Evolutionary conservation across 2,888 invertebrate species (phyloP).

Genomic region (Mimumesa dahlbomi): DNA sequence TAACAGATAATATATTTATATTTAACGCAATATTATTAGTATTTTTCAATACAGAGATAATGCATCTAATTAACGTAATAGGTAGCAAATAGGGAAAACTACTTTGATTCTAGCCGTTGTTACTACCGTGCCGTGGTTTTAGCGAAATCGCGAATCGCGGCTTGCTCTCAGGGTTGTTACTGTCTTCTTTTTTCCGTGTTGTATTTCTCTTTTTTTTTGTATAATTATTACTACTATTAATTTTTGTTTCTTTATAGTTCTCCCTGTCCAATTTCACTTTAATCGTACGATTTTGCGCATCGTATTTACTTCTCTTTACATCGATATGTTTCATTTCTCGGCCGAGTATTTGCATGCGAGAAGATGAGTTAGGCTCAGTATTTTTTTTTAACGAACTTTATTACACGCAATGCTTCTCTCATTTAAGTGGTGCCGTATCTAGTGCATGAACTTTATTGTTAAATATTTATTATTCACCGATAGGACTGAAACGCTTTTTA

Average conservation of each 20-base stretch:
- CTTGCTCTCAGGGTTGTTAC: conserved; percentile 76
- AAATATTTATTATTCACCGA: conserved; percentile 34
- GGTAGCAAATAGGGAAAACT: conserved; percentile 72
- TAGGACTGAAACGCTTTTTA: conserved; percentile 34
- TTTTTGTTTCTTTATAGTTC: conserved; percentile 19
- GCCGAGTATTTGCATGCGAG: background rate
- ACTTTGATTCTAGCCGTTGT: conserved; percentile 70
- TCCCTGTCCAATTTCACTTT: conserved; percentile 1
- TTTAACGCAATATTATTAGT: conserved; percentile 76
- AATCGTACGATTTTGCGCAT: background rate
- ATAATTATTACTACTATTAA: conserved; percentile 16
- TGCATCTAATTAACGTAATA: conserved; percentile 73
- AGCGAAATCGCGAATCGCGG: conserved; percentile 51
- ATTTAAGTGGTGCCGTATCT: background rate
- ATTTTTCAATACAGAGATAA: conserved; percentile 73
- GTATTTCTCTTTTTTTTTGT: conserved; percentile 36
- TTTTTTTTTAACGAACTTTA: conserved; percentile 6
- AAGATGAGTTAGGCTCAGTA: conserved; percentile 26
- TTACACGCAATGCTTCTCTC: conserved; percentile 3
- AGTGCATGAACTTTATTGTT: conserved; percentile 3
- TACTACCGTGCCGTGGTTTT: conserved; percentile 58
- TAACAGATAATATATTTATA: conserved; percentile 76
- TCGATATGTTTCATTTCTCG: conserved; percentile 5
- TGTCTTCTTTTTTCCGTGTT: conserved; percentile 59
- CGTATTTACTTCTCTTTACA: background rate